These are phyloP conservation scores for Hecatera dysodea DNA, from an alignment of 2,888 invertebrate genomes.

Conservation along the genomic window DNA sequence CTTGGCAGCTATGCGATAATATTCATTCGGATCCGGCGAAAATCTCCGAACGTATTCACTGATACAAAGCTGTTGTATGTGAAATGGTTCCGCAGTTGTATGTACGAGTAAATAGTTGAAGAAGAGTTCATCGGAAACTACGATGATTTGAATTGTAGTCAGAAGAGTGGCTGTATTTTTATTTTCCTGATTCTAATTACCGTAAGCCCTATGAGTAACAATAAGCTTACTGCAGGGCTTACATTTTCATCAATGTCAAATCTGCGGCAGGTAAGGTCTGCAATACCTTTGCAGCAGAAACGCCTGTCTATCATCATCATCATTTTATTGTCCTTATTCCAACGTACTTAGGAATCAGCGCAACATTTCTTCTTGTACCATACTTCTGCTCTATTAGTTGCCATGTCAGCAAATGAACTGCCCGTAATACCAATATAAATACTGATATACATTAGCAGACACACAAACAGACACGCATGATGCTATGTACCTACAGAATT, in stretches of 20 bases:
- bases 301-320: too few relatives aligned
- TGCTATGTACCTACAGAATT: background rate
- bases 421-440: too few relatives aligned
- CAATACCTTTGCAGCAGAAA: too few relatives aligned
- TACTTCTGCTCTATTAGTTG: background rate
- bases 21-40: conserved; percentile 55
- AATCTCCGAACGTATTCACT: conserved; percentile 37
- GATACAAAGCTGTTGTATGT: conserved; percentile 33
- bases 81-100: conserved; percentile 16
- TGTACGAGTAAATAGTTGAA: conserved; percentile 15
- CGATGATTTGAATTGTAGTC: background rate
- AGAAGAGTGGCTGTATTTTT: background rate
- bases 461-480: background rate
- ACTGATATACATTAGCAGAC: background rate
- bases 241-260: background rate
- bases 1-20: conserved; percentile 65
- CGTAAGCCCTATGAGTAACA: background rate
- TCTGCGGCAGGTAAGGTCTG: too few relatives aligned
- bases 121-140: conserved; percentile 17
- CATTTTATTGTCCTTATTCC: too few relatives aligned
- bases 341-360: background rate
- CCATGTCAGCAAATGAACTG: background rate
- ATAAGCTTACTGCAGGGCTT: background rate
- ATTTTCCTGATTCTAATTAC: background rate
- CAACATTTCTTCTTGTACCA: too few relatives aligned